Evolutionary conservation across 2,888 invertebrate species (phyloP).

Genomic region (Torymus tubicola): DNA sequence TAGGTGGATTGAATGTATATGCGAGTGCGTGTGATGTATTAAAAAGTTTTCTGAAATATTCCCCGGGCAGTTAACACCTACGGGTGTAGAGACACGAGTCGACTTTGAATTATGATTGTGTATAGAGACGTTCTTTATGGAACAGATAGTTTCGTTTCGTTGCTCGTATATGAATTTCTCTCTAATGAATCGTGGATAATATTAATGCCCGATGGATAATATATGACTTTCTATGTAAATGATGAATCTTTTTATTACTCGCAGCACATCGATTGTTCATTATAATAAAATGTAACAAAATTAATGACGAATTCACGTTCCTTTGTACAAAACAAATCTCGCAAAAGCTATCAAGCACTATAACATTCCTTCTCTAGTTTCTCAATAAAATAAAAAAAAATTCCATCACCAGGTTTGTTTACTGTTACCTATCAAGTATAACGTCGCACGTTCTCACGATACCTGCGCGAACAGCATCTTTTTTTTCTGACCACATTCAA

Average conservation of each 20-base stretch:
- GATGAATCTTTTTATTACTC: too few relatives aligned
- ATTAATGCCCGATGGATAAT: too few relatives aligned
- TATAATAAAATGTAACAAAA: too few relatives aligned
- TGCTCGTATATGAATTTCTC: too few relatives aligned
- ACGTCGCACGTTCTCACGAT: constrained; percentile 22
- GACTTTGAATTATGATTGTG: background rate
- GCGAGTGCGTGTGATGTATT: constrained; percentile 2
- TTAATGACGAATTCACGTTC: too few relatives aligned
- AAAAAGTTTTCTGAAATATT: constrained; percentile 16
- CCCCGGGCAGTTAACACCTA: background rate
- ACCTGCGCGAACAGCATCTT: background rate
- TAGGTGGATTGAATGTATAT: background rate
- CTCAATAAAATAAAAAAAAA: constrained; percentile 18
- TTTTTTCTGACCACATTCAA: constrained; percentile 28
- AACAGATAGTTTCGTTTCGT: background rate
- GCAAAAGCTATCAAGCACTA: too few relatives aligned
- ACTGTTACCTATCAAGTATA: background rate
- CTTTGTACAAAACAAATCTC: too few relatives aligned
- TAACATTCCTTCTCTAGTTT: constrained; percentile 11
- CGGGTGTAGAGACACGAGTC: background rate
- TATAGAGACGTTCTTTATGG: background rate
- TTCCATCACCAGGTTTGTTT: background rate
- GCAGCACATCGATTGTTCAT: too few relatives aligned
- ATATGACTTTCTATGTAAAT: too few relatives aligned
- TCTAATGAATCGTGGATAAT: too few relatives aligned